Conservation (phyloP, 2,113 vertebrate genomes). For the Carassius gibelio region DNA sequence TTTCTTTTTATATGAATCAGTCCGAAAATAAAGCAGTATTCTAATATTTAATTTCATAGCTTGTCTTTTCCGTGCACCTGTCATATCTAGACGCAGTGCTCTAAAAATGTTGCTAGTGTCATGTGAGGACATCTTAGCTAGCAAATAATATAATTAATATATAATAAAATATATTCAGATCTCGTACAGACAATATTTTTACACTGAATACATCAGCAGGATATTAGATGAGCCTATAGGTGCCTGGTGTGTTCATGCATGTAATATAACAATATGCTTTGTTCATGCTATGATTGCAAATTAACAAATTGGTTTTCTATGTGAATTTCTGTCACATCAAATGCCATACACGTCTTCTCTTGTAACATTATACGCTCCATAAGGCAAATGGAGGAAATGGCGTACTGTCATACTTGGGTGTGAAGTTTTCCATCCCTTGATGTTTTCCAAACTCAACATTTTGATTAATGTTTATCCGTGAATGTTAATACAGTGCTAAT, state of each 20-base stretch:
- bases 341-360: background rate
- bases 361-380: slow-evolving; percentile 6
- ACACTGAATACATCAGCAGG: background rate
- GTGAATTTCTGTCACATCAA: background rate
- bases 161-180: slow-evolving; percentile 4
- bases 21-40: too few relatives aligned
- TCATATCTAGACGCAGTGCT: background rate
- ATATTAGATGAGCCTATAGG: background rate
- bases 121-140: background rate
- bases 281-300: background rate
- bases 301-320: background rate
- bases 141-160: background rate
- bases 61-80: background rate
- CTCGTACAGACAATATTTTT: background rate
- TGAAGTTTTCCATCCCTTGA: slow-evolving; percentile 21
- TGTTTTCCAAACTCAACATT: slow-evolving; percentile 18
- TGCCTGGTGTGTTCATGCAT: background rate
- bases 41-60: background rate
- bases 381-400: background rate
- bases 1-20: too few relatives aligned
- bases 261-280: slow-evolving; percentile 14
- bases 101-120: background rate
- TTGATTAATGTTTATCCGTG: slow-evolving; percentile 33
- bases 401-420: background rate
- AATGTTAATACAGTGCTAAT: slow-evolving; percentile 60